phyloP scores from a whole-genome alignment of 2,888 invertebrate species.

The Dicyrtoma fusca region DNA sequence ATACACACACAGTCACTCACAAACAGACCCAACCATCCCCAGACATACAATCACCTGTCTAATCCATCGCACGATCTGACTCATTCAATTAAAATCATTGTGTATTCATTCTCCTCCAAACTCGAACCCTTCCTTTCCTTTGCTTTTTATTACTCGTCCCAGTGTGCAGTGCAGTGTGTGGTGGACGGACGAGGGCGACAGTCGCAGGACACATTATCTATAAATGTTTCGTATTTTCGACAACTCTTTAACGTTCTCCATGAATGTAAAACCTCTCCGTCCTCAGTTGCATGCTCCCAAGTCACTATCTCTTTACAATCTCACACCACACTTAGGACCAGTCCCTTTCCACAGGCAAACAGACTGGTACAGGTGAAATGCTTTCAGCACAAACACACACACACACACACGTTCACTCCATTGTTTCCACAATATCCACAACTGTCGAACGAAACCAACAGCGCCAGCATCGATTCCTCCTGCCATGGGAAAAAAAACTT shows the following conservation, averaged over 20 bases:
- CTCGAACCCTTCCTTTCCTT: background rate
- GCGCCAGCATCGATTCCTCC: constrained; percentile 34
- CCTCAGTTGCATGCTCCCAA: constrained; percentile 17
- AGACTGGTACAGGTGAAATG: no score
- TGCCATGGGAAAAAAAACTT: no score
- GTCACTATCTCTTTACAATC: constrained; percentile 33
- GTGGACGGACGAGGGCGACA: background rate
- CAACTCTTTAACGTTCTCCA: no score
- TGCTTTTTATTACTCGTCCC: background rate
- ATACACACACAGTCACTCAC: background rate
- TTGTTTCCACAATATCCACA: constrained; percentile 29
- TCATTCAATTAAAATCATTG: constrained; percentile 25
- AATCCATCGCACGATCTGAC: constrained; percentile 3
- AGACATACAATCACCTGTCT: background rate
- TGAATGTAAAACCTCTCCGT: no score
- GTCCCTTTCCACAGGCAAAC: constrained; percentile 6
- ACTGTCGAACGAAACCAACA: constrained; percentile 32
- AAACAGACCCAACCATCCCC: background rate
- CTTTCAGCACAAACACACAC: background rate
- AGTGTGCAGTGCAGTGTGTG: background rate
- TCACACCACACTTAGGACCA: constrained; percentile 17
- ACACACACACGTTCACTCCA: constrained; percentile 6
- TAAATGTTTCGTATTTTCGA: background rate
- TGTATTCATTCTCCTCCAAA: constrained; percentile 1
- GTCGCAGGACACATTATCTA: background rate